phyloP scores from a whole-genome alignment of 2,113 vertebrate species.

The Labrus mixtus region DNA sequence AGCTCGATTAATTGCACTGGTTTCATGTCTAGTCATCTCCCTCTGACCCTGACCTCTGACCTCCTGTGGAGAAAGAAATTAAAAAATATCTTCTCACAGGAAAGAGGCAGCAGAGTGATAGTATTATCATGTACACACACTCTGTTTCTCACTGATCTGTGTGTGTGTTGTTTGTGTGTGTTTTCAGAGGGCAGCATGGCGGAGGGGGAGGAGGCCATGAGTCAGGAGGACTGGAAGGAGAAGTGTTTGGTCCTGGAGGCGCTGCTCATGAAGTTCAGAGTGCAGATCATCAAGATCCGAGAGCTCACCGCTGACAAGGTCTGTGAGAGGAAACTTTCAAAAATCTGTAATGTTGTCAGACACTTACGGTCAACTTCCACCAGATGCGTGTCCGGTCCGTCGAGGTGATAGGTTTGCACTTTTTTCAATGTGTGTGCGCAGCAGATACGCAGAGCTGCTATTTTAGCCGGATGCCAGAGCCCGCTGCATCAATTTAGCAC shows the following conservation, averaged over 20 bases:
- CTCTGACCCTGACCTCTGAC: not conserved
- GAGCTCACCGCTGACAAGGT: conserved; percentile 97
- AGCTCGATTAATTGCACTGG: too few species aligned
- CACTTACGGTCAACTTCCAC: too few species aligned
- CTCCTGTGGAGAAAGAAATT: not conserved
- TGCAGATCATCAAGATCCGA: conserved; percentile 96
- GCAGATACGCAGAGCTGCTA: too few species aligned
- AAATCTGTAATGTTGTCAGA: not conserved
- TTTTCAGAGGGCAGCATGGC: conserved; percentile 83
- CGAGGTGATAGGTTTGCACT: too few species aligned
- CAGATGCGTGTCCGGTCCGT: too few species aligned
- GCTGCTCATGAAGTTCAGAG: conserved; percentile 95
- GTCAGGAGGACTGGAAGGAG: conserved; percentile 92
- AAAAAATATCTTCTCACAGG: conserved; percentile 10
- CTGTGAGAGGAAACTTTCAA: conserved; percentile 36
- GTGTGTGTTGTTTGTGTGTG: conserved; percentile 21
- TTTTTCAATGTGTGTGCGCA: too few species aligned
- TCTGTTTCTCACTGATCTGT: conserved; percentile 1
- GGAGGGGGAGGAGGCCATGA: conserved; percentile 87
- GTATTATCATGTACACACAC: not conserved
- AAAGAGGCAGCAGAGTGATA: not conserved
- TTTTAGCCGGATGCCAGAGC: too few species aligned
- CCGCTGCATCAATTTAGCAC: too few species aligned
- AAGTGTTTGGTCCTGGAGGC: conserved; percentile 93
- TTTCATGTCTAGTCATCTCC: too few species aligned